Evolutionary conservation across 2,888 invertebrate genomes (phyloP), one percentile per base, ranked within the genome.

Genomic region (Melitaea athalia): DNA sequence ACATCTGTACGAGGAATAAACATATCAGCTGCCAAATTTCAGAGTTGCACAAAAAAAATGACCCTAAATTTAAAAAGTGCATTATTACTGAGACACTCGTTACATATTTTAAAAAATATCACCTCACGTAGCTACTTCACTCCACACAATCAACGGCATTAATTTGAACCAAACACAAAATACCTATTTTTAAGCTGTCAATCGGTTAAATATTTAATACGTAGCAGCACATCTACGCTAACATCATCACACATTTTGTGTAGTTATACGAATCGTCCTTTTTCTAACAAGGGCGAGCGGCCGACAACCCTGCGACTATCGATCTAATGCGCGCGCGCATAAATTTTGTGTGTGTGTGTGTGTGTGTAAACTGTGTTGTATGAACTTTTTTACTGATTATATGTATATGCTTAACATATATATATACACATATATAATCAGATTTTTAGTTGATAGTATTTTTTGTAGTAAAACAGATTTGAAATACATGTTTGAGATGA

Each of bases 211-310:
- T n/a, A 50, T n/a, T 15, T 15, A 15, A 38, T 12, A 66, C n/a
- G 33, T 42, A 65, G 42, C 70, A 67, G 38, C 76, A 59, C 55
- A 24, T 76, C 76, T 77, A 70, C 49, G 50, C n/a, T 50, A 14
- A 31, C 57, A 61, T 67, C 59, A 60, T 66, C 68, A 52, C 66
- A 31, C 57, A 69, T 38, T 63, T 68, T 49, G 43, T 76, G 72
- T 77, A 77, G 77, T 71, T 77, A 75, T 77, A 77, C 63, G 77
- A 80, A 84, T 84, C 84, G 91, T 91, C 92, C 92, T 92, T 90
- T 85, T 86, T 86, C 90, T 90, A 91, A 89, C 91, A 92, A 91
- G 92, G 91, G 89, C 91, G 82, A 60, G 74, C 81, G 92, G 90
- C 81, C 91, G 86, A 81, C 88, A 87, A 91, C 91, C 91, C 84